These are phyloP conservation scores for Carassius gibelio DNA, from an alignment of 2,113 vertebrate genomes.

Conservation along the genomic window DNA sequence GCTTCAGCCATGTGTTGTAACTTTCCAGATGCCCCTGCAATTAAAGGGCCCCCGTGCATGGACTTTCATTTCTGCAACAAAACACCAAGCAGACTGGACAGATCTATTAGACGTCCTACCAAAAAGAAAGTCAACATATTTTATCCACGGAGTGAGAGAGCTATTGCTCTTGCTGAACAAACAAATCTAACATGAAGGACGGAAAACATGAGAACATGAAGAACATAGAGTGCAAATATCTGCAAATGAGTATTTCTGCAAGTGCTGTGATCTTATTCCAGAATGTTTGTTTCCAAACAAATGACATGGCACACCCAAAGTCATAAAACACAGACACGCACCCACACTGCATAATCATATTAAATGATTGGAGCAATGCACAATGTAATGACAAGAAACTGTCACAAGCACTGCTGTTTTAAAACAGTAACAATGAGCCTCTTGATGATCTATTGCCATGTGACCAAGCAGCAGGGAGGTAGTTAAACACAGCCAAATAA, in stretches of 20 bases:
- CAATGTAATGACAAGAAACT: not conserved
- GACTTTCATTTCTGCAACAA: not conserved
- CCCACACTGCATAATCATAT: not conserved
- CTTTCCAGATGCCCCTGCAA: not conserved
- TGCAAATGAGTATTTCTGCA: no score
- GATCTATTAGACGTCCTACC: not conserved
- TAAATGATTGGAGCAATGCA: not conserved
- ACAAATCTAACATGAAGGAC: not conserved
- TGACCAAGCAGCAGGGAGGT: conserved; percentile 30
- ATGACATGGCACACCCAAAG: not conserved
- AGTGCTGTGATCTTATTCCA: not conserved
- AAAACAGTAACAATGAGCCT: not conserved
- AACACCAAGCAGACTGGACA: not conserved
- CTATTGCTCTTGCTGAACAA: not conserved
- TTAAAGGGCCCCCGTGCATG: not conserved
- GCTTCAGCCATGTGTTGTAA: not conserved
- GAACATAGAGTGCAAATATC: not conserved
- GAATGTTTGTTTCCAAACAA: conserved; percentile 10
- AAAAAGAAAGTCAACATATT: not conserved
- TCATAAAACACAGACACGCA: conserved; percentile 1
- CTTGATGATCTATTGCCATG: not conserved
- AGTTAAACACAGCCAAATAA: conserved; percentile 24
- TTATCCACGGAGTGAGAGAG: no score
- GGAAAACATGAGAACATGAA: not conserved
- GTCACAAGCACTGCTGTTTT: not conserved